These are phyloP conservation scores for Dermatemys mawii DNA, from an alignment of 2,113 vertebrate species.

Conservation along the genomic window DNA sequence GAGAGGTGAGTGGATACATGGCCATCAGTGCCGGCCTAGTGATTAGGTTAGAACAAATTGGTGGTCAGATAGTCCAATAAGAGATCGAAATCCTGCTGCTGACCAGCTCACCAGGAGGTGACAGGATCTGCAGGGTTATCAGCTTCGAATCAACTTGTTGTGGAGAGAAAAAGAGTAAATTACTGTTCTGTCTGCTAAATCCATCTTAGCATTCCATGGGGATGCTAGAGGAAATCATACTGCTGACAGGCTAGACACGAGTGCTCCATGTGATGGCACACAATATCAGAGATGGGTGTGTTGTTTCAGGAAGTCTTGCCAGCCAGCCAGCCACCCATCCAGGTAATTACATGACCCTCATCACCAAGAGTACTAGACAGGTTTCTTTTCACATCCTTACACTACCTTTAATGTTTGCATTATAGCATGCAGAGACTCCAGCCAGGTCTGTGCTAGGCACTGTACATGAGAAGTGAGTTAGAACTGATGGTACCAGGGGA, in stretches of 20 bases:
- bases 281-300: background rate
- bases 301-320: background rate
- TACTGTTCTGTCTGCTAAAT: background rate
- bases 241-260: background rate
- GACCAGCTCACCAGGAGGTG: background rate
- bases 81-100: background rate
- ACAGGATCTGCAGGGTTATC: background rate
- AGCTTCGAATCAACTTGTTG: background rate
- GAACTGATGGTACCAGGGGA: background rate
- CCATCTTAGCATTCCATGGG: background rate
- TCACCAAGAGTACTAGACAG: background rate
- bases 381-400: background rate
- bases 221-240: background rate
- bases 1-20: background rate
- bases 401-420: background rate
- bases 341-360: background rate
- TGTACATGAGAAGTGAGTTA: background rate
- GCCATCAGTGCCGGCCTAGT: background rate
- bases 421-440: background rate
- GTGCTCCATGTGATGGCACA: background rate
- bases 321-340: background rate
- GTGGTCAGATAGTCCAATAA: background rate
- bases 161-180: background rate
- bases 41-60: background rate
- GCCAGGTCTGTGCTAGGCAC: background rate